These are phyloP conservation scores for Thaumatotibia leucotreta DNA, from an alignment of 1,140 invertebrate genomes.

Conservation along the genomic window DNA sequence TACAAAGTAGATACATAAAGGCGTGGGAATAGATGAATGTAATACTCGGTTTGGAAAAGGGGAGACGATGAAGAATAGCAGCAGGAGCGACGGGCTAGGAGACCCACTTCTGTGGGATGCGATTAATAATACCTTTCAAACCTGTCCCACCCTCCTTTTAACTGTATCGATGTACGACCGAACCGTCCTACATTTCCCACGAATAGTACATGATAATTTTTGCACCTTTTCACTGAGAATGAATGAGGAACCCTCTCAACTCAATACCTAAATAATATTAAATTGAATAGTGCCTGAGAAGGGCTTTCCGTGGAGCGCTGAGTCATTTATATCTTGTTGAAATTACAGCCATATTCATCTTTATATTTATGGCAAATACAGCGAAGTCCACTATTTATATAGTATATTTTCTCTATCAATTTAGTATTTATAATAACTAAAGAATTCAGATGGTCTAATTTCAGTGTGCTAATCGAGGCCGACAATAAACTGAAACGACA, in stretches of 20 bases:
- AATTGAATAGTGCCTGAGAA: too few species aligned
- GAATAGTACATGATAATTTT: slow-evolving; percentile 33
- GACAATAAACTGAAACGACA: not conserved
- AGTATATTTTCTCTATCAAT: not conserved
- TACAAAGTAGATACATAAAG: not conserved
- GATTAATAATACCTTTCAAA: slow-evolving; percentile 37
- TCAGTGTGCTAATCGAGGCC: not conserved
- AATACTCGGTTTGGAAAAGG: not conserved
- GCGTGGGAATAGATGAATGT: not conserved
- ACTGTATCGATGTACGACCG: slow-evolving; percentile 32
- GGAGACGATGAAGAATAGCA: slow-evolving; percentile 14
- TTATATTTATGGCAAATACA: too few species aligned
- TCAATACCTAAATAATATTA: not conserved
- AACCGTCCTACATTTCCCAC: slow-evolving; percentile 15
- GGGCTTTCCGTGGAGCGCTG: too few species aligned
- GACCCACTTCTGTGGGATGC: slow-evolving; percentile 17
- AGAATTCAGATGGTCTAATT: not conserved
- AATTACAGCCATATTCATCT: too few species aligned
- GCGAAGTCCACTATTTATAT: not conserved
- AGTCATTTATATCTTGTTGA: too few species aligned
- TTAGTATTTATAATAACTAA: not conserved
- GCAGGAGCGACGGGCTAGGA: slow-evolving; percentile 12
- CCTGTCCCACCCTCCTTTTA: slow-evolving; percentile 24
- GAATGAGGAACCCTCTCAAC: not conserved
- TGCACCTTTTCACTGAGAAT: not conserved